Conservation (phyloP, 2,797 vertebrate genomes). For the Diplodus puntazzo region DNA sequence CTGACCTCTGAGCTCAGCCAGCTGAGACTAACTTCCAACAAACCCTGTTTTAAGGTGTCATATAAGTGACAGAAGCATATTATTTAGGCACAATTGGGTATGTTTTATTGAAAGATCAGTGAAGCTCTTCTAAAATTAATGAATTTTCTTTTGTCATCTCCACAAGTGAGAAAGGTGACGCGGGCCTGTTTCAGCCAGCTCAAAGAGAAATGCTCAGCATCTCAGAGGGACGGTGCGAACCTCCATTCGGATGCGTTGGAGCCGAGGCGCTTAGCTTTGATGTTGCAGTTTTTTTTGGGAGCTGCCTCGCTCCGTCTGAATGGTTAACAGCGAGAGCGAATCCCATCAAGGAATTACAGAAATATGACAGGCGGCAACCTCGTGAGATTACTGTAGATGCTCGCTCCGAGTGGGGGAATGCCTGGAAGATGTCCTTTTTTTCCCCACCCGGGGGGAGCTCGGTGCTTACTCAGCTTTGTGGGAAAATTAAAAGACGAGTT, state of each 20-base stretch:
- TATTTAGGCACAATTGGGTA: slow-evolving; percentile 34
- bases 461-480: slow-evolving; percentile 31
- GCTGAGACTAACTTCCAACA: too few species aligned
- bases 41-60: slow-evolving; percentile 43
- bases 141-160: slow-evolving; percentile 17
- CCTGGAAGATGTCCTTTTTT: slow-evolving; percentile 43
- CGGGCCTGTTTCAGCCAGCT: slow-evolving; percentile 29
- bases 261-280: slow-evolving; percentile 55
- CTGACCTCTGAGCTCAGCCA: too few species aligned
- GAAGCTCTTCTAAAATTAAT: slow-evolving; percentile 22
- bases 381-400: slow-evolving; percentile 51
- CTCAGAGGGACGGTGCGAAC: slow-evolving; percentile 27
- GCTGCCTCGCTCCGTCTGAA: slow-evolving; percentile 16
- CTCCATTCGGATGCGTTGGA: slow-evolving; percentile 23
- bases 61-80: slow-evolving; percentile 38
- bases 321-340: slow-evolving; percentile 31
- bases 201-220: slow-evolving; percentile 33
- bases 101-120: slow-evolving; percentile 29
- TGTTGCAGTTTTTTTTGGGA: slow-evolving; percentile 28
- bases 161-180: background rate
- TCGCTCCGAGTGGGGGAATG: slow-evolving; percentile 8
- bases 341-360: slow-evolving; percentile 52
- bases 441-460: background rate
- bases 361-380: slow-evolving; percentile 48
- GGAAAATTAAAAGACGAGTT: slow-evolving; percentile 22